Base-by-base conservation (phyloP, 1,140 invertebrate genomes). In the Potamilus streckersoni region DNA sequence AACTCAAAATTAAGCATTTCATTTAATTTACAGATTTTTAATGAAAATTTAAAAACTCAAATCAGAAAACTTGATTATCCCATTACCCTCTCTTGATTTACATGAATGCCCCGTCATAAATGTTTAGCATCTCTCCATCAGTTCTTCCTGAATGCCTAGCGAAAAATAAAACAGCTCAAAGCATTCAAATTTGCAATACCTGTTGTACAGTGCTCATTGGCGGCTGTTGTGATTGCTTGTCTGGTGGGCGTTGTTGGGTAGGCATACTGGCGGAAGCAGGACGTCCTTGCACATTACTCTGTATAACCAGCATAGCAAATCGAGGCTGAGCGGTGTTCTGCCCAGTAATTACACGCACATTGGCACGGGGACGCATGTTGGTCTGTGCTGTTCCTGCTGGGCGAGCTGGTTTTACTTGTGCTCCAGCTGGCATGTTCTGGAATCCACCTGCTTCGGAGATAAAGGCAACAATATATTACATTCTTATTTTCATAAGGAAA, bases 261-360 rank as follows among this genome's bases (percentile, higher is more conserved):
- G 93, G 92, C 64, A 90, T 89, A 20, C 76, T 74, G 80, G 93
- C 93, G 62, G 93, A 63, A 55, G 73, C 68, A 16, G 58, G 63
- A 23, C 77, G 60, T 71, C 71, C 70, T 69, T 74, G 69, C 66
- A 71, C 62, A 38, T 62, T 55, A 23, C 73, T 69, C 71, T 78
- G 70, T 71, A 74, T 31, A 64, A 70, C 81, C 60, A 71, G 76
- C 84, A 78, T 80, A 12, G 73, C 69, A 92, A 71, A 94, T 92
- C 38, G 92, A 91, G 69, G 91, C 88, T 55, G 81, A 20, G 69
- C 82, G 93, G 93, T 63, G 93, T n/a, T 76, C 75, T 67, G 79
- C 66, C 93, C 93, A 80, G 95, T 96, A 73, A 96, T 96, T 56
- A 96, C 95, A 85, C 96, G 93, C 49, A 49, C 68, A 16, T 0